A percentile compares a stretch with the other conserved stretches of the same genome.
Evolutionary conservation across 2,113 vertebrate species (phyloP).

Genomic region (Trinectes maculatus): DNA sequence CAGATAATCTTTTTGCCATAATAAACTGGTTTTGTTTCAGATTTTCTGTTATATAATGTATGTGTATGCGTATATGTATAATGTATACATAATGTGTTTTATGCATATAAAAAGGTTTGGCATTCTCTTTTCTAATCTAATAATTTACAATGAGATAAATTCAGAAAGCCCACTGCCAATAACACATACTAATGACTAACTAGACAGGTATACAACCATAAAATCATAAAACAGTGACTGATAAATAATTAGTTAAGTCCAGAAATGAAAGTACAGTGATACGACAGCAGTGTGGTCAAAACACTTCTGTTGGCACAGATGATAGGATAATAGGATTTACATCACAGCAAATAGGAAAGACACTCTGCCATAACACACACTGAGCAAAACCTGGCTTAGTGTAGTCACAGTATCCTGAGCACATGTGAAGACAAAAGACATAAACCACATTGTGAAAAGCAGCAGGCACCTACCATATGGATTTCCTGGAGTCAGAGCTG

Average conservation of each 20-base stretch:
- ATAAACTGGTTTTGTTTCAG: no score
- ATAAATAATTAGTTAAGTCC: not conserved
- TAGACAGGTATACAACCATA: not conserved
- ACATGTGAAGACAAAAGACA: constrained; percentile 36
- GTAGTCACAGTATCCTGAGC: constrained; percentile 2
- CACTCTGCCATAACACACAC: not conserved
- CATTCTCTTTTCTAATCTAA: not conserved
- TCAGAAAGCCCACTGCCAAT: not conserved
- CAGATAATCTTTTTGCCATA: no score
- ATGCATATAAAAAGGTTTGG: no score
- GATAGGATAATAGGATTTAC: not conserved
- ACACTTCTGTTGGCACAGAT: not conserved
- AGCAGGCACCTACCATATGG: constrained; percentile 62
- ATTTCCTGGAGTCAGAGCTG: constrained; percentile 30
- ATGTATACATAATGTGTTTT: no score
- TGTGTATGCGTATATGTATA: no score
- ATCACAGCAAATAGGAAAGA: not conserved
- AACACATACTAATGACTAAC: constrained; percentile 30
- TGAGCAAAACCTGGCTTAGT: not conserved
- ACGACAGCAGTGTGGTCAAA: not conserved
- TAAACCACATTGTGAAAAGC: not conserved
- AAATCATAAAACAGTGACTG: no score
- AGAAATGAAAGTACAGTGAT: no score
- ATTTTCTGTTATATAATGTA: no score
- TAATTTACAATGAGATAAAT: not conserved